phyloP scores from a whole-genome alignment of 2,888 invertebrate genomes.

The Euclidia mi region DNA sequence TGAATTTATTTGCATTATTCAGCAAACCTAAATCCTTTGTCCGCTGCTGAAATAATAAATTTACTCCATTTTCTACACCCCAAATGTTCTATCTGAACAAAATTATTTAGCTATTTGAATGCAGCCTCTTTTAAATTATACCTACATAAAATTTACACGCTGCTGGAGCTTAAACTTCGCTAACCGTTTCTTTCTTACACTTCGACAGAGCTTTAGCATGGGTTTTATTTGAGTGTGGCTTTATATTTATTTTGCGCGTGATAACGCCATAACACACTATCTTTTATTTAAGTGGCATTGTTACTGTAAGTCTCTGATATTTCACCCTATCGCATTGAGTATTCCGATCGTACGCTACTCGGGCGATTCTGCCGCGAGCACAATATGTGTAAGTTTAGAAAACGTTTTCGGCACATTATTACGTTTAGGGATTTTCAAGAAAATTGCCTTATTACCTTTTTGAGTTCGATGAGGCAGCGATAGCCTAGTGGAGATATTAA shows the following conservation, averaged over 20 bases:
- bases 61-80: slow-evolving; percentile 85
- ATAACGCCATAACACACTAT: slow-evolving; percentile 49
- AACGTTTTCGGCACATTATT: slow-evolving; percentile 89
- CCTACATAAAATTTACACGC: slow-evolving; percentile 56
- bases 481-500: too few species aligned
- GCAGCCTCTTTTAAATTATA: slow-evolving; percentile 66
- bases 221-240: slow-evolving; percentile 40
- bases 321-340: slow-evolving; percentile 79
- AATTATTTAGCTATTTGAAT: slow-evolving; percentile 84
- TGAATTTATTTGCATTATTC: slow-evolving; percentile 90
- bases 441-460: slow-evolving; percentile 89
- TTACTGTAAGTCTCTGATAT: slow-evolving; percentile 72
- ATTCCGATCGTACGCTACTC: slow-evolving; percentile 83
- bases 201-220: slow-evolving; percentile 28
- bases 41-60: slow-evolving; percentile 88
- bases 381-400: slow-evolving; percentile 89
- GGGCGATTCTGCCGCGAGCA: slow-evolving; percentile 82
- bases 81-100: slow-evolving; percentile 82
- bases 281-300: slow-evolving; percentile 66
- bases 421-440: slow-evolving; percentile 89
- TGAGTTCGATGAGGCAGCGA: too few species aligned
- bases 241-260: slow-evolving; percentile 38
- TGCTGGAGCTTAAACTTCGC: slow-evolving; percentile 59
- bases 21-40: slow-evolving; percentile 88
- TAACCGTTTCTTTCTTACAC: slow-evolving; percentile 40